Evolutionary conservation across 1,140 invertebrate genomes (phyloP).

Genomic region (Ceratoteleas bidentatus): DNA sequence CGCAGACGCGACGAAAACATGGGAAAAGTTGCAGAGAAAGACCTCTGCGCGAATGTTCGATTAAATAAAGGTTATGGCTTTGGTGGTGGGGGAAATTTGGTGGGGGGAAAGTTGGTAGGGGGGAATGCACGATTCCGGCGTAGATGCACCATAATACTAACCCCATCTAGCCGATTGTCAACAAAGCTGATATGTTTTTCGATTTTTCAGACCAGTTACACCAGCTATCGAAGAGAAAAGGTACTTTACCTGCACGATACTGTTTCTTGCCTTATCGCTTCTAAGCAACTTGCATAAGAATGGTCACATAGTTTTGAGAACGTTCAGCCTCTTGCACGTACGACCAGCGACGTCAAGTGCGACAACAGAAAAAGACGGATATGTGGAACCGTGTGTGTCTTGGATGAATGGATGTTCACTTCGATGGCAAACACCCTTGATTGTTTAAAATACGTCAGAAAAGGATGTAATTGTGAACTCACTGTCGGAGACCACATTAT

Average conservation of each 20-base stretch:
- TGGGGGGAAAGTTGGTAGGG: constrained; percentile 7
- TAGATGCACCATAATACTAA: constrained; percentile 58
- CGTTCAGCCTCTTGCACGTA: constrained; percentile 57
- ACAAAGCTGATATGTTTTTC: constrained; percentile 71
- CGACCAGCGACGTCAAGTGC: constrained; percentile 7
- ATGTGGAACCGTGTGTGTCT: no score
- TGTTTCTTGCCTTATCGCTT: constrained; percentile 67
- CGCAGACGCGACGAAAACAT: constrained; percentile 8
- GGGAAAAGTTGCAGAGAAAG: neutral
- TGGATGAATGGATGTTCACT: no score
- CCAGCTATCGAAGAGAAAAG: constrained; percentile 75
- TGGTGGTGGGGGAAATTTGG: neutral
- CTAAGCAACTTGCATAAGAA: constrained; percentile 66
- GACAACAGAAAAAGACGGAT: no score
- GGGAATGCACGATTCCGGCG: constrained; percentile 38
- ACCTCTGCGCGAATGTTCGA: neutral
- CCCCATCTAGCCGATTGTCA: constrained; percentile 20
- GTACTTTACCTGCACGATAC: constrained; percentile 70
- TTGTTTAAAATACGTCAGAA: no score
- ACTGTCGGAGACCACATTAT: no score
- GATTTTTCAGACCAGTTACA: constrained; percentile 75
- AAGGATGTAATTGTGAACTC: no score
- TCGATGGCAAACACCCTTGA: no score
- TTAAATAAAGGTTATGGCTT: constrained; percentile 20
- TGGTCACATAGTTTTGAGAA: constrained; percentile 66